A percentile compares a stretch with the other conserved stretches of the same genome.
Conservation (phyloP, 2,113 vertebrate species). For the Dendropsophus ebraccatus region DNA sequence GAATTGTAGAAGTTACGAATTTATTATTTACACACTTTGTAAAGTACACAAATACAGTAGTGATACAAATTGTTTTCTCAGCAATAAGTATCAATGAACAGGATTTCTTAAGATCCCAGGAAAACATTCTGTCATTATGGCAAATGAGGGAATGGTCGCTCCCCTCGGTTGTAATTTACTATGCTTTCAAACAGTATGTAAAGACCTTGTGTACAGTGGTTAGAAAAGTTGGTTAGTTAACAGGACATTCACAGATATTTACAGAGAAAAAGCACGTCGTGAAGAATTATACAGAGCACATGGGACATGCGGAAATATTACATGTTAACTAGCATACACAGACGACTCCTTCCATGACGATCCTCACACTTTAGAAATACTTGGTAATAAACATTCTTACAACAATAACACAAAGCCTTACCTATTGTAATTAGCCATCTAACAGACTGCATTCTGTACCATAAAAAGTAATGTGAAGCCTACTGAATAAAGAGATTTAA, state of each 20-base stretch:
- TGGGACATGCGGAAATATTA: conserved; percentile 65
- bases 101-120: conserved; percentile 65
- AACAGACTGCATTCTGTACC: conserved; percentile 50
- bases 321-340: conserved; percentile 55
- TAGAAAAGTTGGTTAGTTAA: conserved; percentile 66
- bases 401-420: conserved; percentile 49
- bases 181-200: conserved; percentile 67
- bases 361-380: conserved; percentile 49
- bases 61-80: conserved; percentile 81
- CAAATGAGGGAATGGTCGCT: conserved; percentile 60
- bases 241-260: conserved; percentile 65
- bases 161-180: conserved; percentile 64
- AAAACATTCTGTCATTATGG: conserved; percentile 64
- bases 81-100: conserved; percentile 75
- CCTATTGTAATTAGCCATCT: conserved; percentile 50
- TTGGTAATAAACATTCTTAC: conserved; percentile 44
- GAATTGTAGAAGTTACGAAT: conserved; percentile 82
- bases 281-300: conserved; percentile 62
- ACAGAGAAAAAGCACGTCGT: conserved; percentile 67
- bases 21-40: conserved; percentile 96
- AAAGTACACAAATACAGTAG: conserved; percentile 90
- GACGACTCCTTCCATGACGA: conserved; percentile 47
- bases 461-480: conserved; percentile 27
- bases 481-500: conserved; percentile 16
- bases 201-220: conserved; percentile 66